A percentile compares a stretch with the other conserved stretches of the same genome.
phyloP scores from a whole-genome alignment of 2,113 vertebrate genomes.

The Psilopogon haemacephalus region DNA sequence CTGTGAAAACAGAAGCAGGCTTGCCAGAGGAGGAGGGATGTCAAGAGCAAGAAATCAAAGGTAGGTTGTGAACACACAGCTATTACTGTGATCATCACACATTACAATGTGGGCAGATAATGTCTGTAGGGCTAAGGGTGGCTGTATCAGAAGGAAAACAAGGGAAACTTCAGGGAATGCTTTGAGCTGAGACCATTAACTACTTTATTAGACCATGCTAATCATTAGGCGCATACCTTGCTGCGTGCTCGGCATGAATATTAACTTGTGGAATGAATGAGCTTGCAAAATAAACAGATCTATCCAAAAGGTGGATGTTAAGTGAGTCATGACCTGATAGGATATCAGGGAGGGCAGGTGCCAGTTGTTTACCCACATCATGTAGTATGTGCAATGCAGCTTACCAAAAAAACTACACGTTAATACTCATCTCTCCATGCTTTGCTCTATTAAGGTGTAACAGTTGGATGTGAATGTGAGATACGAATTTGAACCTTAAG shows the following conservation, averaged over 20 bases:
- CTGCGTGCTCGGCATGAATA: neutral
- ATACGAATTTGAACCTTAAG: no score
- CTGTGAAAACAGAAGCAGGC: constrained; percentile 19
- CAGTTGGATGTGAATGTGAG: no score
- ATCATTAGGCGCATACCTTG: neutral
- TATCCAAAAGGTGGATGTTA: neutral
- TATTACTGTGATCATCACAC: constrained; percentile 12
- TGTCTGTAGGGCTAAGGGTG: neutral
- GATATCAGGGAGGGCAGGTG: neutral
- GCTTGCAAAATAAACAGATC: no score
- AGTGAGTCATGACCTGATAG: neutral
- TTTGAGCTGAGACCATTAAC: neutral
- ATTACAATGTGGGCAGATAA: constrained; percentile 9
- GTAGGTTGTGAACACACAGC: neutral
- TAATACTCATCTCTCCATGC: accelerated
- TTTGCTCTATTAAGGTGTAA: neutral
- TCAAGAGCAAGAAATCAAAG: constrained; percentile 50
- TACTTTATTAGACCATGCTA: neutral
- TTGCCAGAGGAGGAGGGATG: neutral
- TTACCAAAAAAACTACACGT: neutral
- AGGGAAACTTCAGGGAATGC: neutral
- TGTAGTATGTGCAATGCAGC: neutral
- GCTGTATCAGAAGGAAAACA: neutral
- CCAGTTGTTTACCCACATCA: neutral
- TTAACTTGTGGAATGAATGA: neutral